Evolutionary conservation across 2,113 vertebrate genomes (phyloP).

Genomic region (Epinephelus lanceolatus): DNA sequence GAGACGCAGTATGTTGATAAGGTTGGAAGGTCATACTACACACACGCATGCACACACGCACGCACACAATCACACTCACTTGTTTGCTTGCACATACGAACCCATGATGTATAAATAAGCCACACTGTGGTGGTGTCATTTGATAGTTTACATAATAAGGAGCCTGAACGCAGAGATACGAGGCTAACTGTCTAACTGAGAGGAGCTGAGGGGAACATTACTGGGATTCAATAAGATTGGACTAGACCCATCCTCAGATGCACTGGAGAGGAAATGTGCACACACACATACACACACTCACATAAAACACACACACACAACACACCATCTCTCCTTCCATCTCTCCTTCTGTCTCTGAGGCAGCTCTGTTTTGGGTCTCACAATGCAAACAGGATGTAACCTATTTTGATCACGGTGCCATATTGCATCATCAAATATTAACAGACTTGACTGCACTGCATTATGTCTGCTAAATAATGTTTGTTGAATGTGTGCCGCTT

Average conservation of each 20-base stretch:
- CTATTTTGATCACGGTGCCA: slow-evolving; percentile 85
- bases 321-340: slow-evolving; percentile 37
- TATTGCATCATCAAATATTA: slow-evolving; percentile 89
- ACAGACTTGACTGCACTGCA: slow-evolving; percentile 71
- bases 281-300: slow-evolving; percentile 2
- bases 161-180: slow-evolving; percentile 54
- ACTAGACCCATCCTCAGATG: slow-evolving; percentile 67
- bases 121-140: slow-evolving; percentile 56
- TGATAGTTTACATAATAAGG: slow-evolving; percentile 74
- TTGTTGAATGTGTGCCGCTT: slow-evolving; percentile 59
- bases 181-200: slow-evolving; percentile 67
- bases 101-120: slow-evolving; percentile 55
- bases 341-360: slow-evolving; percentile 57
- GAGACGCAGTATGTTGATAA: slow-evolving; percentile 61
- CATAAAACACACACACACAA: slow-evolving; percentile 16
- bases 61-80: slow-evolving; percentile 18
- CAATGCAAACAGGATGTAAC: slow-evolving; percentile 84
- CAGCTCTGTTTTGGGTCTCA: slow-evolving; percentile 74
- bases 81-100: slow-evolving; percentile 50
- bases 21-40: slow-evolving; percentile 69
- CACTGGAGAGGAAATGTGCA: slow-evolving; percentile 53
- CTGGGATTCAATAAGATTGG: slow-evolving; percentile 70
- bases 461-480: slow-evolving; percentile 79
- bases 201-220: slow-evolving; percentile 65
- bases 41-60: not conserved